Base-by-base conservation (phyloP, 2,113 vertebrate genomes). In the Salvelinus namaycush region DNA sequence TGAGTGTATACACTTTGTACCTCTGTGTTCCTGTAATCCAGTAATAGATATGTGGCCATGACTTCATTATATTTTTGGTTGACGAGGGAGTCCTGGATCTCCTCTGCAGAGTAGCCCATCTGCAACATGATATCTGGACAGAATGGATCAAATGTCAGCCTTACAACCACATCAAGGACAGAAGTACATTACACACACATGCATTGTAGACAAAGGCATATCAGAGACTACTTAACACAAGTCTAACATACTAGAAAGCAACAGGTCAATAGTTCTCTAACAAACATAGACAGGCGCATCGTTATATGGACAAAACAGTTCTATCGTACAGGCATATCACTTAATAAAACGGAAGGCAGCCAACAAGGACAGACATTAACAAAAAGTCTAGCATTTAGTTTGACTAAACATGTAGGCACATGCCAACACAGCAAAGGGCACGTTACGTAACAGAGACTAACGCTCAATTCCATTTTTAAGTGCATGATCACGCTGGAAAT, bases 21-120 rank as follows among this genome's bases (percentile, higher is more conserved):
- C 94, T 95, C 94, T 0, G 93, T 93, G 79, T 90, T 93, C 87
- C 89, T 95, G 80, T 93, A 94, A 79, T 93, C 94, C 86, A 95
- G 90, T 76, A 95, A 92, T 74, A 95, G 89, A 54, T 95, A 95
- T 34, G 94, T 95, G 64, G 94, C 94, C 94, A 95, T 95, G 78
- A 95, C 91, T 76, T 94, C 93, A 51, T 95, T 93, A 84, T 94
- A 95, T 75, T 93, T 93, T 90, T 95, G 94, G 78, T 93, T 89
- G 80, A 95, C 86, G 34, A 95, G 90, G 0, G 94, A 94, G 68
- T 95, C 94, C 70, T 94, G 93, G 83, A 95, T 95, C 86, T 94
- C 93, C 67, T 95, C 93, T n/a, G 89, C 87, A 0, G 92, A 87
- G 74, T 93, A 95, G 12, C 94, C 94, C 94, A 95, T 95, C 70